phyloP scores from a whole-genome alignment of 2,113 vertebrate species.

The Amphilophus citrinellus region DNA sequence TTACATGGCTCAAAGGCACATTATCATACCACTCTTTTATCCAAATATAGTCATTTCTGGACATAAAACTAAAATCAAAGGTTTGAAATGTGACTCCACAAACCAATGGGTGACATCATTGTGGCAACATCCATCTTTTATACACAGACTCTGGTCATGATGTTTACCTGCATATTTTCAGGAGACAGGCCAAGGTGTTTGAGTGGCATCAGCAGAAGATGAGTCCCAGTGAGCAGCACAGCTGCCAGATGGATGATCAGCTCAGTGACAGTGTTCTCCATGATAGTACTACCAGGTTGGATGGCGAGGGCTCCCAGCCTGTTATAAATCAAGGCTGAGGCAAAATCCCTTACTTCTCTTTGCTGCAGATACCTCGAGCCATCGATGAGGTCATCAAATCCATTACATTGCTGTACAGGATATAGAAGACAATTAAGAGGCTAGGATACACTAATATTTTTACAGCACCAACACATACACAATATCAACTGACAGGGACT shows the following conservation, averaged over 20 bases:
- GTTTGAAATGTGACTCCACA: background rate
- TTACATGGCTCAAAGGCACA: background rate
- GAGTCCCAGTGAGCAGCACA: slow-evolving; percentile 75
- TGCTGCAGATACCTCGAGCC: slow-evolving; percentile 66
- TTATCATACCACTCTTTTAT: background rate
- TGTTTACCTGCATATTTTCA: slow-evolving; percentile 82
- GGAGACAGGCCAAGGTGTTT: slow-evolving; percentile 82
- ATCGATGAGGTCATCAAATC: slow-evolving; percentile 71
- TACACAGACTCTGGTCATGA: background rate
- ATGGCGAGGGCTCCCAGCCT: slow-evolving; percentile 52
- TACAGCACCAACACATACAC: background rate
- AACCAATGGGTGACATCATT: background rate
- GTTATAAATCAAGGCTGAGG: slow-evolving; percentile 81
- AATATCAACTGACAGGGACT: background rate
- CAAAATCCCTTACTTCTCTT: slow-evolving; percentile 65
- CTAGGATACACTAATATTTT: background rate
- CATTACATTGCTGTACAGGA: slow-evolving; percentile 45
- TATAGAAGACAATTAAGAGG: background rate
- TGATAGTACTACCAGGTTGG: background rate
- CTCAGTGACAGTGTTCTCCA: slow-evolving; percentile 62
- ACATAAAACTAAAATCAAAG: background rate
- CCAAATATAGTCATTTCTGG: background rate
- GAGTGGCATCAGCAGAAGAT: slow-evolving; percentile 78
- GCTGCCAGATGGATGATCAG: slow-evolving; percentile 79
- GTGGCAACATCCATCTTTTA: background rate